Base-by-base conservation (phyloP, 2,797 vertebrate genomes). In the Coilia nasus region DNA sequence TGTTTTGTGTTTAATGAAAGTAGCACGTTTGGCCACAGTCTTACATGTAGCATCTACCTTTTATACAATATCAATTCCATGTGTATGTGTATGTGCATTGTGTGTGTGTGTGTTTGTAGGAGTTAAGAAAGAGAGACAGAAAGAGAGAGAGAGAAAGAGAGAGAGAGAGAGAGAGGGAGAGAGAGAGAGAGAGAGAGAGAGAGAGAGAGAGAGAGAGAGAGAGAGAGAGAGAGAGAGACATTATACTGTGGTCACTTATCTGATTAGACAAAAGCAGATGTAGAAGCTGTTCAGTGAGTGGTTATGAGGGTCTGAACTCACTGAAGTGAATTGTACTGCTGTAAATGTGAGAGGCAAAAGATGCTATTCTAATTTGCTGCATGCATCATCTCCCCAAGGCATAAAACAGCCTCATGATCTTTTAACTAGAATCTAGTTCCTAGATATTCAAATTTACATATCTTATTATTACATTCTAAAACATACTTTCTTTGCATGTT, bases 311-410 rank as follows among this genome's bases (percentile, higher is more conserved):
- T 75, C 67, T 2, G 15, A 35, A 75, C 28, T 75, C 67, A 75
- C 15, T 75, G 67, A 75, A 75, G 28, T 75, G 67, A 75, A 75
- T 75, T 75, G 28, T 75, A 35, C 35, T 23, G 28, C 67, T 35
- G 14, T 75, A 75, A 75, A 75, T 75, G 14, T 31, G 28, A 75
- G 67, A 3, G 67, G 11, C 17, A 75, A 75, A 75, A 35, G 28
- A 75, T 75, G 67, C 67, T 75, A 75, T 28, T 75, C 67, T 75
- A 35, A 41, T 75, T 75, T 75, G 25, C 31, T 31, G 67, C 25
- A 75, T 75, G 67, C 67, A 19, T 75, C 4, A 75, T 35, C 15
- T 75, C 67, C 67, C 28, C 4, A 75, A 41, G 67, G 67, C 67
- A 35, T 19, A 75, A 3, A 6, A 17, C 28, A 35, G 67, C 31